Evolutionary conservation across 2,797 vertebrate genomes (phyloP).

Genomic region (Periophthalmus magnuspinnatus): DNA sequence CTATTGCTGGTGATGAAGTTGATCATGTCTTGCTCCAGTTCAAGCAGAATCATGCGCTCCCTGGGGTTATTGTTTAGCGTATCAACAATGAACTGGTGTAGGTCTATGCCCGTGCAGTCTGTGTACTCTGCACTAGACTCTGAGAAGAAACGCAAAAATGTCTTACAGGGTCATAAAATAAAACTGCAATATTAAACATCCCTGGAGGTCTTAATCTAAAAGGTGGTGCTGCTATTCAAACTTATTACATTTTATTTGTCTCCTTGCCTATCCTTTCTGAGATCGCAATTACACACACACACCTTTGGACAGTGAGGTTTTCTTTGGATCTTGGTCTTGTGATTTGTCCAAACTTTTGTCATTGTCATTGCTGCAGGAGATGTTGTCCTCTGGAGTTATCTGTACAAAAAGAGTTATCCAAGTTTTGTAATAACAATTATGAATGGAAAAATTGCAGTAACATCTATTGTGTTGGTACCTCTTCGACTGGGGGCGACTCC

Average conservation of each 20-base stretch:
- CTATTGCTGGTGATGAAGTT: constrained; percentile 93
- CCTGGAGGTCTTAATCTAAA: constrained; percentile 44
- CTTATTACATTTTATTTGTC: constrained; percentile 58
- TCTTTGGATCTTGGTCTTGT: constrained; percentile 83
- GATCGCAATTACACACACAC: constrained; percentile 27
- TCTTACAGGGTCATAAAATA: constrained; percentile 30
- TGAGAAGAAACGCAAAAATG: constrained; percentile 52
- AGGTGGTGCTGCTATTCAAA: constrained; percentile 21
- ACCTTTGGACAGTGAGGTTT: constrained; percentile 87
- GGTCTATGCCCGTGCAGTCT: constrained; percentile 93
- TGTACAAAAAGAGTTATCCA: constrained; percentile 43
- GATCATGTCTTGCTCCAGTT: constrained; percentile 96
- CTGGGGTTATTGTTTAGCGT: constrained; percentile 95
- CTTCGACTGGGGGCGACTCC: constrained; percentile 82
- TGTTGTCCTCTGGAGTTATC: constrained; percentile 80
- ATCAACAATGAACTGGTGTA: constrained; percentile 90
- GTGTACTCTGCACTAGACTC: constrained; percentile 92
- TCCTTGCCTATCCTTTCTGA: constrained; percentile 47
- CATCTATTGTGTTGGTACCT: constrained; percentile 49
- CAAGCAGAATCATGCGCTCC: constrained; percentile 94
- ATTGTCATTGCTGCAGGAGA: constrained; percentile 83
- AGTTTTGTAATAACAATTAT: neutral
- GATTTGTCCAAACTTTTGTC: constrained; percentile 83
- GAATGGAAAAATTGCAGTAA: neutral
- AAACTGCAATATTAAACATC: constrained; percentile 48